These are phyloP conservation scores for Anas bahamensis DNA, from an alignment of 2,797 vertebrate species.

Conservation along the genomic window DNA sequence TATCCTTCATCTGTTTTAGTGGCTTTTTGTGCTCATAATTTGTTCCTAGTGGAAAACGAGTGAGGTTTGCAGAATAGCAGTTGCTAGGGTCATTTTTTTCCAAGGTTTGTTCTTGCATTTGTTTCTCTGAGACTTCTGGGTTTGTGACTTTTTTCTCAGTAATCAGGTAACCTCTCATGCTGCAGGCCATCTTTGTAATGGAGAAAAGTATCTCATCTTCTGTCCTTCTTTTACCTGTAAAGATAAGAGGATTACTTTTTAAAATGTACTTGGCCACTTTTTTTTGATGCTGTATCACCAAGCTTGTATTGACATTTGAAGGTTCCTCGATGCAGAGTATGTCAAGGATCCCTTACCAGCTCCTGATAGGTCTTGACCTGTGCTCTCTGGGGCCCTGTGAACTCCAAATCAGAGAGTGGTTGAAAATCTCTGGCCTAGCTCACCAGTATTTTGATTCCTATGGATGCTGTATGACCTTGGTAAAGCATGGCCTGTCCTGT, in stretches of 20 bases:
- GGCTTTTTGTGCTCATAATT: background rate
- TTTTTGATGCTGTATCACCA: background rate
- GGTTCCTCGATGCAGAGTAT: background rate
- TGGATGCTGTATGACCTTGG: background rate
- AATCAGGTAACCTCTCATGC: background rate
- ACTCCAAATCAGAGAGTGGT: background rate
- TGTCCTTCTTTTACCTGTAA: background rate
- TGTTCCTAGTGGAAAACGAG: background rate
- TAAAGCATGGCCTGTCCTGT: background rate
- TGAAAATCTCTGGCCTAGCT: background rate
- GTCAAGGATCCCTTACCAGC: background rate
- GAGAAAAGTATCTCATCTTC: background rate
- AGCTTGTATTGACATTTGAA: background rate
- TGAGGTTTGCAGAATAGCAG: background rate
- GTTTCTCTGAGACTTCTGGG: background rate
- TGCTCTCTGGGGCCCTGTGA: background rate
- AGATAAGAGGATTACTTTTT: background rate
- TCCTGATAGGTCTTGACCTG: background rate
- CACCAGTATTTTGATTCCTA: background rate
- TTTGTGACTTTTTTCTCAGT: background rate
- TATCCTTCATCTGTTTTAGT: background rate
- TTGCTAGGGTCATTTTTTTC: background rate
- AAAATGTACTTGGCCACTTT: background rate
- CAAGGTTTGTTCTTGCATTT: background rate
- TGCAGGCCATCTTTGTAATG: background rate